Conservation (phyloP, 2,113 vertebrate species). For the Clarias batrachus region DNA sequence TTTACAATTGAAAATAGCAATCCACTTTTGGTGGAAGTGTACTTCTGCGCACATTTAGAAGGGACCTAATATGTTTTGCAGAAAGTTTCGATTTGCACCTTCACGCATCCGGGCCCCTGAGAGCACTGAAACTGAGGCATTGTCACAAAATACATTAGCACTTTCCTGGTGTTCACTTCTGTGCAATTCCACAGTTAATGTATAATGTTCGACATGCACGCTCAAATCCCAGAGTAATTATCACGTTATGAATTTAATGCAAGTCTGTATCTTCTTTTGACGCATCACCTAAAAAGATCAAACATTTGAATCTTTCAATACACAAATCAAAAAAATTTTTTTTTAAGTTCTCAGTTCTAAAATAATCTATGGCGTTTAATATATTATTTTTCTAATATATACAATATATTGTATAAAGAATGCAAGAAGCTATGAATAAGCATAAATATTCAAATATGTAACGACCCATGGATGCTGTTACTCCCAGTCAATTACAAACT, state of each 20-base stretch:
- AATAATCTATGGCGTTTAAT: background rate
- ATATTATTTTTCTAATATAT: background rate
- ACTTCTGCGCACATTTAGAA: constrained; percentile 18
- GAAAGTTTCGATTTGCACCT: constrained; percentile 51
- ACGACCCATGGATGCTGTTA: background rate
- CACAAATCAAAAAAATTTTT: background rate
- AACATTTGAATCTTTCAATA: background rate
- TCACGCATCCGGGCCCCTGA: constrained; percentile 15
- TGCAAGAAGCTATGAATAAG: background rate
- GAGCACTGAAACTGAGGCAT: constrained; percentile 18
- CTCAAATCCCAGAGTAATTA: constrained; percentile 48
- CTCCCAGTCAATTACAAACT: background rate
- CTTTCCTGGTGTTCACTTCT: constrained; percentile 22
- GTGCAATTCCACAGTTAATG: constrained; percentile 15
- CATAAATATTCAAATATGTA: background rate
- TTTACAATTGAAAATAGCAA: constrained; percentile 18
- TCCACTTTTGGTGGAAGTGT: background rate
- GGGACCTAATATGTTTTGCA: constrained; percentile 24
- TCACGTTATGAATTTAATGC: constrained; percentile 28
- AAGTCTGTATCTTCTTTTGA: constrained; percentile 3
- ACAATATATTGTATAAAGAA: background rate
- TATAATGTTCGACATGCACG: background rate
- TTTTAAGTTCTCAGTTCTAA: background rate
- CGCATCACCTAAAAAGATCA: background rate
- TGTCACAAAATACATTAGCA: constrained; percentile 48